Base-by-base conservation (phyloP, 2,113 vertebrate species). In the Vulpes ferrilata region DNA sequence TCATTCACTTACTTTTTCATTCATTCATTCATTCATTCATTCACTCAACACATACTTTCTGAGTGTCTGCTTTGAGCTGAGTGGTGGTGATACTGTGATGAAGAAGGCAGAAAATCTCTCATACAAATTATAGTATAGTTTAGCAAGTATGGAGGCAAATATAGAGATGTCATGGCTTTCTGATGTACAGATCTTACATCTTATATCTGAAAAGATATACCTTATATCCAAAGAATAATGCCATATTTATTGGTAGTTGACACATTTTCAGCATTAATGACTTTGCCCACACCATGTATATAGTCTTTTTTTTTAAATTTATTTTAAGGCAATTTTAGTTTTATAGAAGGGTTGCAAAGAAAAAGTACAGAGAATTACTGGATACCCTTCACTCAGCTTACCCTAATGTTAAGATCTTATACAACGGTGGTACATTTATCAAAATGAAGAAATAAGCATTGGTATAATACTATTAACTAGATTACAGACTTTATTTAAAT, bases 311-410 rank as follows among this genome's bases (percentile, higher is more conserved):
- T 76, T n/a, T 59, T 32, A 20, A 32, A 84, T 89, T 88, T 84
- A 79, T 71, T 81, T 95, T 5, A 19, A 93, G 88, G 51, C 74
- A 67, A 22, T 35, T 67, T 95, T 79, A 92, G 69, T 7, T 96
- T 84, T 86, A 81, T 2, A 5, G 57, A 71, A 92, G 6, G 25
- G 9, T 76, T 74, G 15, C 23, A 60, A 93, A 80, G 59, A 86
- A 27, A 67, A 95, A 60, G 35, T 38, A 60, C 20, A 85, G 57
- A 93, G 73, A 65, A 93, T 38, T 81, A 13, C 16, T 48, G n/a
- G n/a, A 48, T 53, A 81, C 25, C 11, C 64, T 86, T 93, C n/a
- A 79, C 17, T 22, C 65, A 86, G 30, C 13, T 94, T 87, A 27
- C 9, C 43, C n/a, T 69, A 43, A 30, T 55, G 51, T 67, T 92